Base-by-base conservation (phyloP, 2,113 vertebrate genomes). In the Delphinapterus leucas region DNA sequence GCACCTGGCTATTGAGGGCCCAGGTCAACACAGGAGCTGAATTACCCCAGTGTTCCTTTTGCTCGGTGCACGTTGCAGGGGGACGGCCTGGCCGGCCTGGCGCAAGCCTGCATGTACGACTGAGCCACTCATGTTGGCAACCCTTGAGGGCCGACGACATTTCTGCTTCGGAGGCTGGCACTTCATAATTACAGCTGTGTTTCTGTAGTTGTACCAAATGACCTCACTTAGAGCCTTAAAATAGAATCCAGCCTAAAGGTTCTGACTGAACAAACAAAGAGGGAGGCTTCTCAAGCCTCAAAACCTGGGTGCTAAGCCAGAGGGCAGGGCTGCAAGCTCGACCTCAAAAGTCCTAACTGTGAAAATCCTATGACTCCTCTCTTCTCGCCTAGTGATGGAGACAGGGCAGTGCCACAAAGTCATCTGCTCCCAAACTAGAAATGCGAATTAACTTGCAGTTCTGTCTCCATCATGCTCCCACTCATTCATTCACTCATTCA, bases 171-270 rank as follows among this genome's bases (percentile, higher is more conserved):
- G 91, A 90, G 60, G 26, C 23, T 65, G 90, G 67, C 12, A 38
- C 97, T 47, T 77, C 94, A 5, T 95, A 85, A 96, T 93, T 95
- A 95, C 87, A 96, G 93, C 90, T 97, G 25, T 31, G 83, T 95
- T 96, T 94, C 36, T 95, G 95, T 92, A 38, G 87, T 97, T 44
- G 47, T 81, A 97, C 76, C 74, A 80, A 58, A 89, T 65, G 41
- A n/a, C 83, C 86, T 95, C 88, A 88, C 65, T 96, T 55, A 53
- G 1, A 47, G 88, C 77, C 86, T 74, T 93, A 95, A 93, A 97
- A 77, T 71, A 21, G 95, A 95, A 92, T 33, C 90, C 44, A 61
- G 74, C 65, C 38, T 0, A 21, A 53, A 58, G 82, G 21, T 73
- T 96, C 61, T 53, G 84, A 74, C 88, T 76, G n/a, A 13, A 0